A percentile compares a stretch with the other conserved stretches of the same genome.
These are phyloP conservation scores for Mylabris phalerata DNA, from an alignment of 1,140 invertebrate species.

Conservation along the genomic window DNA sequence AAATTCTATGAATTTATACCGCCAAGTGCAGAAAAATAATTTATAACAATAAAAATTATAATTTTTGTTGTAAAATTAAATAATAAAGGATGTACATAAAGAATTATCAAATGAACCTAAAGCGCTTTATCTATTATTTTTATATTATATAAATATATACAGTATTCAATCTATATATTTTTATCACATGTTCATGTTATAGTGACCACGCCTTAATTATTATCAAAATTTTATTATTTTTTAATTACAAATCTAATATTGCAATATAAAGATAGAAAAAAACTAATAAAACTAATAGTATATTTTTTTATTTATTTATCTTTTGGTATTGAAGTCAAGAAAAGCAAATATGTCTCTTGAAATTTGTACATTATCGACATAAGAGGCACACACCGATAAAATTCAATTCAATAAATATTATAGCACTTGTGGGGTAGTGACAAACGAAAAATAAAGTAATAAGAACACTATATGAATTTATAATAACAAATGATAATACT, in stretches of 20 bases:
- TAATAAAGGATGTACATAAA: no score
- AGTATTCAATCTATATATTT: conserved; percentile 16
- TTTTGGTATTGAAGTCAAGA: conserved; percentile 20
- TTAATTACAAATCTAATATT: conserved; percentile 7
- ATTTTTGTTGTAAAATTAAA: no score
- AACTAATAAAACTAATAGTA: conserved; percentile 19
- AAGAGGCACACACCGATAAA: conserved; percentile 28
- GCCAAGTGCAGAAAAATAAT: no score
- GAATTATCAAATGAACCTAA: not conserved
- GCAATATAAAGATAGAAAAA: conserved; percentile 17
- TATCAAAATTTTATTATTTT: conserved; percentile 1
- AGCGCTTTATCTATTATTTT: conserved; percentile 25
- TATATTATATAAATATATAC: conserved; percentile 32
- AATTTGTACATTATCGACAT: conserved; percentile 23
- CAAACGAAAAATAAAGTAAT: conserved; percentile 5
- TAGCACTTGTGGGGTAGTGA: conserved; percentile 32
- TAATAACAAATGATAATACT: no score
- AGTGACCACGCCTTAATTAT: not conserved
- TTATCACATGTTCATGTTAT: conserved; percentile 26
- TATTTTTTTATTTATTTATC: not conserved
- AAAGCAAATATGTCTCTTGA: conserved; percentile 14
- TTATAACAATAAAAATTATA: no score
- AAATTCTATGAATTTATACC: no score
- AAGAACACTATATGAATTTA: not conserved
- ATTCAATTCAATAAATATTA: conserved; percentile 20